phyloP scores from a whole-genome alignment of 2,888 invertebrate species.

The Ochropleura plecta region DNA sequence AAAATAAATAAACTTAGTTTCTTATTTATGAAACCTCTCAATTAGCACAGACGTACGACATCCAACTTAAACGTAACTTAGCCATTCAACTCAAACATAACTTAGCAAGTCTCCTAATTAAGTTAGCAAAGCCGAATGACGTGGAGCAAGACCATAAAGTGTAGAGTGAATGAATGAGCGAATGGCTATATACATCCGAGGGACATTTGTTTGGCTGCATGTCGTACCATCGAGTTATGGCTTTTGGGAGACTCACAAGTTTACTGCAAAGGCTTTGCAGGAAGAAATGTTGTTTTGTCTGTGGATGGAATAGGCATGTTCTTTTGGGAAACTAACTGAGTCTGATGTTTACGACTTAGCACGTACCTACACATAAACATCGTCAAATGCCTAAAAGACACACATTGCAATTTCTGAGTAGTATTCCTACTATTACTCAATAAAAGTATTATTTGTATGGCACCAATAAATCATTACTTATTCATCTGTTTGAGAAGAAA shows the following conservation, averaged over 20 bases:
- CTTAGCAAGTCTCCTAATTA: conserved; percentile 50
- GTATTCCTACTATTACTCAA: no score
- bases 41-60: conserved; percentile 45
- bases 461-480: no score
- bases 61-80: conserved; percentile 37
- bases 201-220: conserved; percentile 52
- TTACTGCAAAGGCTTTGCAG: conserved; percentile 5
- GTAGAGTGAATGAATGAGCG: conserved; percentile 34
- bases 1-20: neutral
- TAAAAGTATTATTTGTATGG: no score
- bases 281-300: neutral
- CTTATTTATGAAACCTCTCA: conserved; percentile 28
- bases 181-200: conserved; percentile 18
- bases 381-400: neutral
- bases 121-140: conserved; percentile 52
- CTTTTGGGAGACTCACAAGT: neutral
- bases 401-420: neutral
- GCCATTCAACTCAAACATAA: conserved; percentile 44
- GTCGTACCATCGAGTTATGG: conserved; percentile 45
- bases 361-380: neutral
- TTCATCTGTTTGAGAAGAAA: no score
- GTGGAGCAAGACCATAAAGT: conserved; percentile 52
- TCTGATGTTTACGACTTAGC: neutral
- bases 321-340: neutral
- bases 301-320: neutral